Conservation (phyloP, 2,888 invertebrate species). For the Sminthurinus aureus region DNA sequence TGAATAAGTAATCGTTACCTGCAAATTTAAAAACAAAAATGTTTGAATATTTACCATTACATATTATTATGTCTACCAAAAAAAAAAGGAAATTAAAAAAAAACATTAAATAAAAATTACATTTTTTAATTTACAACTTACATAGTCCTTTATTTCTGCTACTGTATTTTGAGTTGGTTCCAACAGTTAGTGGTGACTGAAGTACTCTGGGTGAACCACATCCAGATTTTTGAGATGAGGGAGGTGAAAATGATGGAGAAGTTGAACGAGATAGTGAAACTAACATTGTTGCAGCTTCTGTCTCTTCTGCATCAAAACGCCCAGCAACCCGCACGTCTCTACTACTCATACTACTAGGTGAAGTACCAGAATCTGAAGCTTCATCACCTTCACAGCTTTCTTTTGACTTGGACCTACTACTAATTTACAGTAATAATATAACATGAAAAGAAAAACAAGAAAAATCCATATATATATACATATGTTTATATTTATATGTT, state of each 20-base stretch:
- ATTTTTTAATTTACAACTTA: no score
- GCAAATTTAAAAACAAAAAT: no score
- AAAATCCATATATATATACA: not conserved
- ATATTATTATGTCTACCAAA: no score
- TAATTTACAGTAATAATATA: conserved; percentile 11
- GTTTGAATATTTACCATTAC: no score
- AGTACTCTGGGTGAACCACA: conserved; percentile 74
- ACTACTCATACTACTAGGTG: conserved; percentile 55
- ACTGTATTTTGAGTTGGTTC: no score
- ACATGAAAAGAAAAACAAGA: not conserved
- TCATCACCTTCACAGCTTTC: conserved; percentile 59
- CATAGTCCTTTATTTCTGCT: no score
- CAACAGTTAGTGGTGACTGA: conserved; percentile 72
- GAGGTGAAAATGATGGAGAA: conserved; percentile 86
- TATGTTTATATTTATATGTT: no score
- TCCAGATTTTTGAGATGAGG: conserved; percentile 66
- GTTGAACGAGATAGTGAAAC: conserved; percentile 84
- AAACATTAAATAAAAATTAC: no score
- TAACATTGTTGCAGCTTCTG: conserved; percentile 95
- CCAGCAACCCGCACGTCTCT: conserved; percentile 66
- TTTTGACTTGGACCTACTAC: conserved; percentile 57
- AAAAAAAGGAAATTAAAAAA: no score
- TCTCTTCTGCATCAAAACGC: conserved; percentile 91
- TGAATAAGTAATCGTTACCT: conserved; percentile 91
- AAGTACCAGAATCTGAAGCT: conserved; percentile 59